These are phyloP conservation scores for Camarhynchus parvulus DNA, from an alignment of 2,113 vertebrate genomes.

Conservation along the genomic window DNA sequence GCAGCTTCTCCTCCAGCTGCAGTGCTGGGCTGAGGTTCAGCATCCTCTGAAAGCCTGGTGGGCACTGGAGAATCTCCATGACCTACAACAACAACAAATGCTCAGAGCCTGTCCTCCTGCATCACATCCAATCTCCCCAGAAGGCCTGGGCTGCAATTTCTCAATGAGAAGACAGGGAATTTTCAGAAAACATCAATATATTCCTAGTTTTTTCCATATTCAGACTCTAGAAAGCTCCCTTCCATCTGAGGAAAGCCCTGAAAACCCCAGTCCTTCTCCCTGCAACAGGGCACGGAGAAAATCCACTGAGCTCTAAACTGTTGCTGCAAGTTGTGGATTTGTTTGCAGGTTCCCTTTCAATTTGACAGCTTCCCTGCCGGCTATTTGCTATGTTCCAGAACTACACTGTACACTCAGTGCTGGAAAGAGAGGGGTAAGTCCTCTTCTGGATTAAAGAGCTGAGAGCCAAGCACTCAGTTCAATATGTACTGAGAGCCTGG, in stretches of 20 bases:
- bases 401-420: neutral
- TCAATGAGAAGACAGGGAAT: neutral
- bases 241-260: neutral
- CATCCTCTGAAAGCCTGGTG: neutral
- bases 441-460: neutral
- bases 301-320: neutral
- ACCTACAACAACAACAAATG: constrained; percentile 21
- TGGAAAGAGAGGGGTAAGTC: neutral
- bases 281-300: neutral
- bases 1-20: neutral
- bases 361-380: neutral
- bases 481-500: neutral
- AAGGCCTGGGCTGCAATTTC: neutral
- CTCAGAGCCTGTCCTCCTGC: neutral
- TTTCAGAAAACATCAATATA: neutral
- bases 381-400: neutral
- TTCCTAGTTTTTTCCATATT: neutral
- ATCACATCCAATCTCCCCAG: neutral
- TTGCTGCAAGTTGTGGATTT: neutral
- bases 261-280: neutral
- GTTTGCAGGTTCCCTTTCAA: neutral
- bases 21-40: neutral
- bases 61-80: neutral
- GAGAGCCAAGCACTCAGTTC: neutral
- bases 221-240: neutral